Evolutionary conservation across 2,888 invertebrate species (phyloP).

Genomic region (Oxytorus armatus): DNA sequence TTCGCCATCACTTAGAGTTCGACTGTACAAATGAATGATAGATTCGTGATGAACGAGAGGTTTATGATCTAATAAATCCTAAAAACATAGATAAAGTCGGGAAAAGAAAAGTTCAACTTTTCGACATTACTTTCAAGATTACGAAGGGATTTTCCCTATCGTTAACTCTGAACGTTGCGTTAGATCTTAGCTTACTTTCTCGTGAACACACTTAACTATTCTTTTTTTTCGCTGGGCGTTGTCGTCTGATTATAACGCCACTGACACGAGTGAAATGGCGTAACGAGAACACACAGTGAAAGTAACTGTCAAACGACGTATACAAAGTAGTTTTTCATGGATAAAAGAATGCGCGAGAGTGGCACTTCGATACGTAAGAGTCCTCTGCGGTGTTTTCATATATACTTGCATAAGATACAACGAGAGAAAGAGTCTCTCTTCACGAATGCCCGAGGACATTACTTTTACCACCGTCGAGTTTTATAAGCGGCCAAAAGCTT

Average conservation of each 20-base stretch:
- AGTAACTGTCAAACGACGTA: background rate
- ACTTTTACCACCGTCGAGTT: constrained; percentile 59
- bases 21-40: too few species aligned
- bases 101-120: too few species aligned
- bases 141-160: too few species aligned
- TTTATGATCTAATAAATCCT: too few species aligned
- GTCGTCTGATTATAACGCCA: constrained; percentile 55
- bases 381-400: constrained; percentile 29
- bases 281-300: constrained; percentile 31
- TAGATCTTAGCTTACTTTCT: constrained; percentile 2
- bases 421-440: constrained; percentile 18
- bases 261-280: constrained; percentile 16
- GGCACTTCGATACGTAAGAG: constrained; percentile 55
- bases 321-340: constrained; percentile 25
- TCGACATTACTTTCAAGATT: too few species aligned
- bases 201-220: background rate
- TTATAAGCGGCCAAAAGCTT: constrained; percentile 56
- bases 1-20: too few species aligned
- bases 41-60: too few species aligned
- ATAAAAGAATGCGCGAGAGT: constrained; percentile 25
- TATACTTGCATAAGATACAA: constrained; percentile 14
- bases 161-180: too few species aligned
- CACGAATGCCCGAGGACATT: constrained; percentile 26
- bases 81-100: too few species aligned
- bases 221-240: constrained; percentile 32